Evolutionary conservation across 2,888 invertebrate species (phyloP), one percentile per base, ranked within the genome.

Genomic region (Hermaeophaga mercurialis): DNA sequence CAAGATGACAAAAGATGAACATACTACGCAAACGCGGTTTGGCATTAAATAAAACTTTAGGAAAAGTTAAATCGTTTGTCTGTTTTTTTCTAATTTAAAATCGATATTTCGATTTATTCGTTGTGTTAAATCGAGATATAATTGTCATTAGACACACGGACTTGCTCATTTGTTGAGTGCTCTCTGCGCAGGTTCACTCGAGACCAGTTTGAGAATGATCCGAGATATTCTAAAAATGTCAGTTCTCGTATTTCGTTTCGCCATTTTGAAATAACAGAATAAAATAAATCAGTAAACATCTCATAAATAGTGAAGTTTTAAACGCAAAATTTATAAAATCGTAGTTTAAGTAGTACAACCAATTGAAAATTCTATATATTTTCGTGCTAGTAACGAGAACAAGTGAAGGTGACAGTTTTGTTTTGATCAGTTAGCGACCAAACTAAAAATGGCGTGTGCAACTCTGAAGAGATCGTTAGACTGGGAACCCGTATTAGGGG

Each of bases 391-490:
- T 59, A 52, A 60, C 62, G 60, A 58, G 60, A 67, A 68, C 66
- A 67, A 69, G 63, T 65, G 66, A 67, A 65, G 75, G 76, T 44
- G 61, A 62, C 55, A 61, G 60, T 64, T 58, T 65, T 66, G 66
- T 67, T 66, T 69, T 65, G 66, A 65, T 64, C 67, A 65, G 66
- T 67, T 67, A 67, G 64, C 61, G 62, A 65, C 62, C 65, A 66
- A 76, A 70, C 72, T 73, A 78, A 85, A 85, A 84, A 97, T 97
- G 96, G 96, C 96, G 85, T 96, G 96, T 85, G 96, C 96, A 81
- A 96, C 96, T 74, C 84, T 96, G 67, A 96, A 96, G 84, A 87
- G 96, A 79, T 89, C 90, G 77, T 84, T 94, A 75, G 96, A 96
- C 79, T 96, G 96, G 87, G 96, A 96, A 81, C 90, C 94, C 65